Base-by-base conservation (phyloP, 2,113 vertebrate species). In the pig (Sus scrofa) region DNA sequence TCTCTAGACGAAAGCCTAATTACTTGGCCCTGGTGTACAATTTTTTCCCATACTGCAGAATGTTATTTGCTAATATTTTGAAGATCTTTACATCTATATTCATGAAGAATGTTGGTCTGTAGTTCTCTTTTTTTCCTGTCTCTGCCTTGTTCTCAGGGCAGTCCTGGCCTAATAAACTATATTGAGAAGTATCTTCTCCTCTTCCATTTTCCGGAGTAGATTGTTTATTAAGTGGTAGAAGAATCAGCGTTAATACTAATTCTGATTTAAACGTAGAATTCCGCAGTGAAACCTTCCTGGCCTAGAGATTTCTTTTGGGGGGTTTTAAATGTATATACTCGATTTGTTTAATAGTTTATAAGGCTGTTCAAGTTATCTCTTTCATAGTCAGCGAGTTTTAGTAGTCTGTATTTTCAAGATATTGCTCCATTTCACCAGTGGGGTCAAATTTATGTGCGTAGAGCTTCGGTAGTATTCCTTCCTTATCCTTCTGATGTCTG, bases 151-250 rank as follows among this genome's bases (percentile, higher is more conserved):
- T 56, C 27, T 56, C 22, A 34, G 68, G 24, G 11, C 11, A 50
- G 20, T 70, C 32, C 7, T 52, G 24, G 34, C 52, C 44, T 68
- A 58, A 34, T 60, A n/a, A 86, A 52, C 12, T 5, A 9, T 81
- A 15, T 24, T 73, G 27, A 74, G 56, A 63, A 65, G 19, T 56
- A 14, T 52, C 58, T 14, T 56, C 14, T 65, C 19, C 32, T 75
- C 34, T 71, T n/a, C n/a, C n/a, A 11, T 95, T 95, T 89, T 95
- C 56, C 79, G 62, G 30, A n/a, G 73, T 7, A 79, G 34, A 27
- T 27, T 87, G 14, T 74, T 14, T 71, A 54, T 75, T 83, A 70
- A 34, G 56, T 94, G n/a, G 62, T 71, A 3, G 37, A 62, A 68
- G 20, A 94, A 74, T 54, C 73, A 26, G 63, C 50, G 32, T 68